Conservation (phyloP, 2,113 vertebrate species). For the Syrrhaptes paradoxus region DNA sequence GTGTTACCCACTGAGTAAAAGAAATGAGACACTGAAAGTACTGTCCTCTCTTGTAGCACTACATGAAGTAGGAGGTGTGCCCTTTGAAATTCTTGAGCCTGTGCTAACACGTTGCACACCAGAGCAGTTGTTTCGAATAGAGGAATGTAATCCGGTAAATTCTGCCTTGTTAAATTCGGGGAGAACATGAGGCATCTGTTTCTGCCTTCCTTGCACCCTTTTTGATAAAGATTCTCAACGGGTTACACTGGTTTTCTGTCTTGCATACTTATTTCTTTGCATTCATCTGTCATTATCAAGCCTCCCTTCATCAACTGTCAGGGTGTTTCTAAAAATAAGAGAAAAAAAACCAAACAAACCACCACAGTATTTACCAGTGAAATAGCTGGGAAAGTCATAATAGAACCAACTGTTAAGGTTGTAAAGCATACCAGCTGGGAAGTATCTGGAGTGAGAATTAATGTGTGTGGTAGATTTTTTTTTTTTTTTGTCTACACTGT, state of each 20-base stretch:
- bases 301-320: neutral
- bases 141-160: slow-evolving; percentile 88
- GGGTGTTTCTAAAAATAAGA: neutral
- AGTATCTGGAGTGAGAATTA: neutral
- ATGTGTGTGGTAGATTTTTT: neutral
- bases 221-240: neutral
- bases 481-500: neutral
- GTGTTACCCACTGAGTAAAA: neutral
- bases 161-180: neutral
- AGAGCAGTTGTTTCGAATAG: slow-evolving; percentile 85
- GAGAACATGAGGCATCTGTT: neutral
- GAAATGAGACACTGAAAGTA: neutral
- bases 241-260: neutral
- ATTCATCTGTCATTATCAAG: neutral
- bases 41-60: slow-evolving; percentile 76
- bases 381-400: neutral
- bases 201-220: neutral
- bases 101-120: slow-evolving; percentile 87
- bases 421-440: neutral
- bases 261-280: neutral
- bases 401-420: neutral
- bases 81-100: slow-evolving; percentile 90
- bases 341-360: no score
- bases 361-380: neutral
- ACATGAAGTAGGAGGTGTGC: slow-evolving; percentile 86